These are phyloP conservation scores for Galerucella calmariensis DNA, from an alignment of 2,888 invertebrate genomes.

Conservation along the genomic window DNA sequence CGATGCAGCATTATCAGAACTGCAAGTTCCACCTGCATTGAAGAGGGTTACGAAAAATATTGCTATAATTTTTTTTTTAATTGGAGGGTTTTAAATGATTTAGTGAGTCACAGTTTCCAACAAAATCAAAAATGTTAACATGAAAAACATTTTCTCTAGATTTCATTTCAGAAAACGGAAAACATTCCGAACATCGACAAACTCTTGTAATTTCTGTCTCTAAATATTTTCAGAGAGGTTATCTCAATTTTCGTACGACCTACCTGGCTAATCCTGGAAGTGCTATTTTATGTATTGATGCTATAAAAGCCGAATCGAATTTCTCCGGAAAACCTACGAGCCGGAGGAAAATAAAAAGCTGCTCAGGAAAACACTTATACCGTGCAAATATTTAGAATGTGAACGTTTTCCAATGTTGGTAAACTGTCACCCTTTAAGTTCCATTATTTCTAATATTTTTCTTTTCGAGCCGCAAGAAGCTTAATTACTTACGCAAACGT, in stretches of 20 bases:
- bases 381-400: conserved; percentile 40
- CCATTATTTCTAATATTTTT: conserved; percentile 44
- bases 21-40: no score
- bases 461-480: conserved; percentile 18
- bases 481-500: conserved; percentile 32
- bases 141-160: background rate
- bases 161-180: background rate
- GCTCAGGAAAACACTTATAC: conserved; percentile 32
- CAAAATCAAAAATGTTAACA: no score
- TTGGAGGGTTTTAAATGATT: no score
- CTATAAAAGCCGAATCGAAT: conserved; percentile 24
- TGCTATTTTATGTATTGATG: conserved; percentile 32
- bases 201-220: background rate
- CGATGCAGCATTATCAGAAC: no score
- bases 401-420: conserved; percentile 41
- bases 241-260: conserved; percentile 21
- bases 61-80: no score
- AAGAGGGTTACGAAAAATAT: no score
- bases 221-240: background rate
- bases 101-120: no score
- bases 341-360: conserved; percentile 28
- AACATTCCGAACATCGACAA: background rate
- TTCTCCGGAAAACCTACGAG: conserved; percentile 8
- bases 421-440: conserved; percentile 41
- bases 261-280: conserved; percentile 25